These are phyloP conservation scores for Malaclemys terrapin DNA, from an alignment of 2,113 vertebrate genomes.

Conservation along the genomic window DNA sequence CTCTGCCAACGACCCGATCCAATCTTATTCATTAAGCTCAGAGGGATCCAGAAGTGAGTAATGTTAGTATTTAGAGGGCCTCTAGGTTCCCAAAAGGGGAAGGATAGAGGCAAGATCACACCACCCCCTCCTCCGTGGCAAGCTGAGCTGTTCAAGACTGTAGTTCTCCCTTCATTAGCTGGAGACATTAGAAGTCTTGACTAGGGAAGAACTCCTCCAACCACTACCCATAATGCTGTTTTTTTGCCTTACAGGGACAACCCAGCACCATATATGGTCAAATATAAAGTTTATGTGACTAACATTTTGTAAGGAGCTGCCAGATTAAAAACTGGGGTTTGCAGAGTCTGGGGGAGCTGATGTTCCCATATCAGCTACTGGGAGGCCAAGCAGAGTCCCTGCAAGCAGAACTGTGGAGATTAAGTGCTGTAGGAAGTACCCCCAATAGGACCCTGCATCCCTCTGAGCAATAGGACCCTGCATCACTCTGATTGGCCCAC, in stretches of 20 bases:
- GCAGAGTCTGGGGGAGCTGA: background rate
- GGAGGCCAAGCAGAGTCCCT: background rate
- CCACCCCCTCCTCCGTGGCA: accelerated
- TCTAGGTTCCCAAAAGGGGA: background rate
- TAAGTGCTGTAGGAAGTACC: background rate
- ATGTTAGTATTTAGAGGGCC: background rate
- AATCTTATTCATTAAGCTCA: accelerated
- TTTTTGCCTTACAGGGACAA: background rate
- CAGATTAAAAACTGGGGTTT: background rate
- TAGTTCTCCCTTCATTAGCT: background rate
- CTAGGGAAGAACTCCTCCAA: constrained; percentile 40
- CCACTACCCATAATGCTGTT: background rate
- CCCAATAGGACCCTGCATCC: background rate
- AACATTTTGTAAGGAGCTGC: background rate
- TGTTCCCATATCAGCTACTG: background rate
- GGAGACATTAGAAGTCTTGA: constrained; percentile 34
- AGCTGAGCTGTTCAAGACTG: background rate
- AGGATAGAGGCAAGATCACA: background rate
- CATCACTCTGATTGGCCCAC: background rate
- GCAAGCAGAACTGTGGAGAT: background rate
- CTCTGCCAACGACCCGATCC: too few relatives aligned
- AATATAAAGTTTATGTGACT: constrained; percentile 46
- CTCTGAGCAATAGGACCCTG: background rate
- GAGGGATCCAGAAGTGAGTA: background rate
- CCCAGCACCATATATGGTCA: constrained; percentile 26